A percentile compares a stretch with the other conserved stretches of the same genome.
Evolutionary conservation across 1,140 invertebrate species (phyloP).

Genomic region (Megathymus violae): DNA sequence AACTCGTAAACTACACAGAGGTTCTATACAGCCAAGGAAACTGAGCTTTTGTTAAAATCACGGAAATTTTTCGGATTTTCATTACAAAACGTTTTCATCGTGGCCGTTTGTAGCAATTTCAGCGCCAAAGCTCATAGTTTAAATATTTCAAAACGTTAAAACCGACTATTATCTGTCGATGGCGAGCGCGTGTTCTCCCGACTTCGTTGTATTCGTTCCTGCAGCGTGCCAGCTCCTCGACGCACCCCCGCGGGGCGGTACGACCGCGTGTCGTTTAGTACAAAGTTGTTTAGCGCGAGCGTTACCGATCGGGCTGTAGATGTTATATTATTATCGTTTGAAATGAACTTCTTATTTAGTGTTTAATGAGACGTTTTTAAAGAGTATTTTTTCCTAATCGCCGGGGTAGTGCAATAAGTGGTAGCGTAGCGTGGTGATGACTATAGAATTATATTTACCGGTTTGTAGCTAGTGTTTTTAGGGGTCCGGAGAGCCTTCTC

Average conservation of each 20-base stretch:
- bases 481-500: conserved; percentile 20
- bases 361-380: conserved; percentile 48
- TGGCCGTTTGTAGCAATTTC: too few species aligned
- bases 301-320: conserved; percentile 79
- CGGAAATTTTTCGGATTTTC: too few species aligned
- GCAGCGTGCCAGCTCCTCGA: conserved; percentile 6
- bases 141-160: too few species aligned
- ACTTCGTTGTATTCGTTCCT: conserved; percentile 27
- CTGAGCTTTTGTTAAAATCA: too few species aligned
- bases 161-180: too few species aligned
- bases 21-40: too few species aligned
- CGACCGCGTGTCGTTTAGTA: conserved; percentile 68
- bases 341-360: conserved; percentile 37
- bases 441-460: conserved; percentile 37
- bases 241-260: conserved; percentile 57
- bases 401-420: conserved; percentile 81
- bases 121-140: too few species aligned
- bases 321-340: conserved; percentile 10
- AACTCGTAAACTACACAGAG: too few species aligned
- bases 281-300: conserved; percentile 53
- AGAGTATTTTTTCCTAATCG: conserved; percentile 69
- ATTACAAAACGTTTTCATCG: too few species aligned
- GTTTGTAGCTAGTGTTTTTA: conserved; percentile 30
- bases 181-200: too few species aligned
- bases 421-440: conserved; percentile 51